A percentile compares a stretch with the other conserved stretches of the same genome.
Conservation (phyloP, 2,888 invertebrate species). For the Leptodirus hochenwartii region DNA sequence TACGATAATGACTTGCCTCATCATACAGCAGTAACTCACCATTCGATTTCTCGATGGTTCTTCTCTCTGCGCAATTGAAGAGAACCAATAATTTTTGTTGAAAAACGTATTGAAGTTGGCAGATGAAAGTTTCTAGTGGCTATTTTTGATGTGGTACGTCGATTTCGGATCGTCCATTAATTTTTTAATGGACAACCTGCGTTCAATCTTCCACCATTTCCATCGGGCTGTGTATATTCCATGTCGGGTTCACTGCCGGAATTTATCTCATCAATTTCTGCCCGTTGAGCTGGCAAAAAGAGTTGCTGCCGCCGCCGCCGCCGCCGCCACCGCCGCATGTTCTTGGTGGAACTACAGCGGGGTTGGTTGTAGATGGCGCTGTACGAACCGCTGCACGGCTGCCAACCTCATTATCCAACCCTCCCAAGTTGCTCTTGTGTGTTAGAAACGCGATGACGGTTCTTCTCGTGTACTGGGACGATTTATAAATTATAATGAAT, state of each 20-base stretch:
- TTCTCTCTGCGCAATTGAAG: no score
- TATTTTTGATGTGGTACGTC: slow-evolving; percentile 20
- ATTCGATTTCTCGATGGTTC: no score
- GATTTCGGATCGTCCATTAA: slow-evolving; percentile 34
- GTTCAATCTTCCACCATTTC: no score
- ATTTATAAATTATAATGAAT: no score
- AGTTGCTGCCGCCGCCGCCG: slow-evolving; percentile 16
- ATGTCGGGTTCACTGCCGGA: slow-evolving; percentile 41
- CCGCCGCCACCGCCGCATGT: slow-evolving; percentile 10
- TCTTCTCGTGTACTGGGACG: no score
- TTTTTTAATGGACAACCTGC: no score
- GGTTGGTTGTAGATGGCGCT: slow-evolving; percentile 8
- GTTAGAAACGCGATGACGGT: no score
- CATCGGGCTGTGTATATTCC: no score
- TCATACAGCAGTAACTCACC: no score
- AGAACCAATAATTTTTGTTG: no score
- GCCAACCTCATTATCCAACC: slow-evolving; percentile 21
- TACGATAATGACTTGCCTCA: no score
- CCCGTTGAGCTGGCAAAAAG: slow-evolving; percentile 41
- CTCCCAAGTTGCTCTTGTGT: no score
- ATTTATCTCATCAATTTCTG: slow-evolving; percentile 46
- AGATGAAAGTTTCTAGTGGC: slow-evolving; percentile 9
- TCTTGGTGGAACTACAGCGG: slow-evolving; percentile 7
- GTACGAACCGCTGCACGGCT: slow-evolving; percentile 17
- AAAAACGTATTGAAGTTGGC: slow-evolving; percentile 7